phyloP scores from a whole-genome alignment of 1,140 invertebrate genomes.

The Ostrea denselamellosa region DNA sequence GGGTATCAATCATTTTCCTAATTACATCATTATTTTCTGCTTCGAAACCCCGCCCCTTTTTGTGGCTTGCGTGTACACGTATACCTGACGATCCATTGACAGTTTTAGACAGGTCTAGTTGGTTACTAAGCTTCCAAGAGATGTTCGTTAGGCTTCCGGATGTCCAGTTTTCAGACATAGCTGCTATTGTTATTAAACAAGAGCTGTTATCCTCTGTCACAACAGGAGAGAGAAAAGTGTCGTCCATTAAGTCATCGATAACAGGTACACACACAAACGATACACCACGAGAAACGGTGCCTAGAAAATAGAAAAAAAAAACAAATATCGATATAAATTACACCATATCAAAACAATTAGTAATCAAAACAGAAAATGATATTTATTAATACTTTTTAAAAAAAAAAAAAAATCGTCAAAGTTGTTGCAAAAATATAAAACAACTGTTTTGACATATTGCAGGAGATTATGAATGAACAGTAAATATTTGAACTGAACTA shows the following conservation, averaged over 20 bases:
- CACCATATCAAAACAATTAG: no score
- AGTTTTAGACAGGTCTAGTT: neutral
- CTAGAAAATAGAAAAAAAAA: neutral
- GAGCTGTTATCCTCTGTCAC: neutral
- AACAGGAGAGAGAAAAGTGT: neutral
- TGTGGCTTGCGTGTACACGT: neutral
- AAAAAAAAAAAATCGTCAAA: no score
- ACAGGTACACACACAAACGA: neutral
- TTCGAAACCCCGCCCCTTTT: no score
- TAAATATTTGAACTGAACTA: neutral
- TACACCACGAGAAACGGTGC: neutral
- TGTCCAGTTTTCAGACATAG: neutral
- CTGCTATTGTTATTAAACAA: neutral
- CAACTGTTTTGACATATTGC: neutral
- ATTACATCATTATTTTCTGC: no score
- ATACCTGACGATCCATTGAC: slow-evolving; percentile 1
- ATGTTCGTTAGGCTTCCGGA: neutral
- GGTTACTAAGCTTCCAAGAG: neutral
- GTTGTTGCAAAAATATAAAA: neutral
- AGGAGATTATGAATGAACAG: neutral
- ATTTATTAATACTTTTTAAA: no score
- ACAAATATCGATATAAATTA: no score
- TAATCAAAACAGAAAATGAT: no score
- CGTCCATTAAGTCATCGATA: neutral
- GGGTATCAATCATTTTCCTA: no score